Evolutionary conservation across 2,888 invertebrate species (phyloP), one percentile per base, ranked within the genome.

Genomic region (Tinea semifulvella): DNA sequence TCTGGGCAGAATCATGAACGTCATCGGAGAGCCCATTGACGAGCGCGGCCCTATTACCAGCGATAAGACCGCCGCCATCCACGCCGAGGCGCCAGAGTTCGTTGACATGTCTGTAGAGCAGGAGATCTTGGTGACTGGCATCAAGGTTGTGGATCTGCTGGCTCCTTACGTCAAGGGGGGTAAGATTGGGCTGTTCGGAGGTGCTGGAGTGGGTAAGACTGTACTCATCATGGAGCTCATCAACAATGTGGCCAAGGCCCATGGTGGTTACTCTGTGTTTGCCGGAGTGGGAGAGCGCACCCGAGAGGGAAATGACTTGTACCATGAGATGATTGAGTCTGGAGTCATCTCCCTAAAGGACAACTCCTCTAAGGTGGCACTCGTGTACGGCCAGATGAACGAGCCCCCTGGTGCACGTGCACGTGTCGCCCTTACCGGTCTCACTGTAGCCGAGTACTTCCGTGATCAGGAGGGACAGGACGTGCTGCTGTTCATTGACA

Each of bases 371-470:
- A 97, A 97, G 81, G 94, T 94, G 64, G 89, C 95, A 0, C 86
- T 96, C 47, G 96, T 96, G 52, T 97, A 95, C 60, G 96, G 96
- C 39, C 96, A 96, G 83, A 96, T 96, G 96, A 96, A 97, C 69
- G 96, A 97, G 80, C 96, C 96, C 31, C 96, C 96, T 47, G 96
- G 96, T 54, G 96, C 96, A 44, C 90, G 96, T 65, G 95, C 95
- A 56, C 90, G 96, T 66, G 96, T 97, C 39, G 96, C 95, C 46
- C 79, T 97, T 48, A 95, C 96, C 51, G 96, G 96, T 50, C 81
- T 97, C 50, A 94, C 96, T 17, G 94, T 96, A 28, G 96, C 96
- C 27, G 96, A 96, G 68, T 94, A 95, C 67, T 96, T 96, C 90
- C 89, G 96, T 67, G 96, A 97, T 61, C 86, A 91, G 61, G 95